phyloP scores from a whole-genome alignment of 30 jellyfish, hydroid and myxozoan genomes.

The Pelagia noctiluca region DNA sequence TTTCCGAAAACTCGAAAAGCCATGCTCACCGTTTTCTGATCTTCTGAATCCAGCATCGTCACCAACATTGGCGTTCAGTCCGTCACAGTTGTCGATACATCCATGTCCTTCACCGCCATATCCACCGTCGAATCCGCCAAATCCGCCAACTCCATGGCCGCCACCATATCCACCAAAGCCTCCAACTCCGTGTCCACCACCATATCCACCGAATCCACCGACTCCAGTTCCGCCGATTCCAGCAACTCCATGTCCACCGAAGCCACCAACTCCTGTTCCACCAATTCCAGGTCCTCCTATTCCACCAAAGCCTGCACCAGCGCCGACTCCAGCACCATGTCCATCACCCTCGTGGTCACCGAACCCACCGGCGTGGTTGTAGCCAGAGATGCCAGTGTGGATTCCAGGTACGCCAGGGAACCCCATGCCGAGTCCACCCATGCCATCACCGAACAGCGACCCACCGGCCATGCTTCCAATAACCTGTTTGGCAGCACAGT shows the following conservation, averaged over 20 bases:
- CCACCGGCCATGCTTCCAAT: constrained; percentile 99
- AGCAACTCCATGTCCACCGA: constrained; percentile 33
- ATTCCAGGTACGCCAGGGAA: constrained; percentile 98
- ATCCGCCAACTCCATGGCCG: constrained; percentile 52
- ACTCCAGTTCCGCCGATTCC: too few species aligned
- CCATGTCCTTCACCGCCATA: constrained; percentile 83
- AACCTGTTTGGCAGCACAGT: constrained; percentile 93
- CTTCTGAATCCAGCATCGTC: constrained; percentile 71
- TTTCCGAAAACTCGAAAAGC: constrained; percentile 82
- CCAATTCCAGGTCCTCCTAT: too few species aligned
- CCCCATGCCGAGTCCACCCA: constrained; percentile 99
- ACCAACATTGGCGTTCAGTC: constrained; percentile 56
- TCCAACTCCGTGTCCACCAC: constrained; percentile 48
- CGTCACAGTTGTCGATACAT: constrained; percentile 69
- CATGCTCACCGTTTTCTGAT: constrained; percentile 79
- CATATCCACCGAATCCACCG: constrained; percentile 56
- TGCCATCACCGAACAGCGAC: constrained; percentile 97
- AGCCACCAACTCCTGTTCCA: constrained; percentile 40
- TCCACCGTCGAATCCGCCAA: constrained; percentile 76
- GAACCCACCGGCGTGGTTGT: constrained; percentile 91
- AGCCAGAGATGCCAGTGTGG: constrained; percentile 95
- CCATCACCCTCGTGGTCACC: constrained; percentile 83
- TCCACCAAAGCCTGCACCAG: constrained; percentile 64
- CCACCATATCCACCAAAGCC: constrained; percentile 33
- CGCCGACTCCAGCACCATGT: constrained; percentile 66